Base-by-base conservation (phyloP, 2,113 vertebrate genomes). In the Calyptomena viridis region DNA sequence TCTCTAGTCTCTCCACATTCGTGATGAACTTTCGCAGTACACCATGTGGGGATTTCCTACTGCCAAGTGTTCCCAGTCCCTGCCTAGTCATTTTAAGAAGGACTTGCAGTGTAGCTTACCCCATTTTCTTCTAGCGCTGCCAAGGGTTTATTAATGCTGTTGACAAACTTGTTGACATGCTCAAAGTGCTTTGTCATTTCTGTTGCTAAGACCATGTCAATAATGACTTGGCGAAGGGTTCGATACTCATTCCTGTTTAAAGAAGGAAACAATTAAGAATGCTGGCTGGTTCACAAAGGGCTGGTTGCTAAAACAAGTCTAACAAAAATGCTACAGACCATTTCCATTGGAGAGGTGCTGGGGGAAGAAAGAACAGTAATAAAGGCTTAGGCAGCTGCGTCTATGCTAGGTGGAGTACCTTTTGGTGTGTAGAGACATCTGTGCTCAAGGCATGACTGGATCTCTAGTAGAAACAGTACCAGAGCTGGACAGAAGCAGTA, bases 131-230 rank as follows among this genome's bases (percentile, higher is more conserved):
- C 99, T 80, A 99, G 95, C 1, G 98, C 98, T 76, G 98, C 98
- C 98, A 99, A 97, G 5, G 99, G 99, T 96, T 99, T 99, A 95
- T 99, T 99, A 98, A 99, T 99, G 97, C 99, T 99, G 98, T 99
- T 99, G 97, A 99, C 98, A 97, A 99, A 99, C 94, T 99, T 99
- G 98, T 99, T 99, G 97, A 99, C 99, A 5, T 99, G 99, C 95
- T 99, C 99, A 63, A 99, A 99, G 98, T 99, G 99, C 98, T 99
- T 99, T 85, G 99, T 99, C 99, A 99, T 99, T 97, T 99, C 99
- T 28, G 99, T 99, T 68, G 99, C 99, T 62, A 99, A 97, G 94
- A 99, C 99, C 99, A 99, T 99, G 96, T 99, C 99, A 40, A 99
- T 99, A 88, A 99, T 98, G 56, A 98, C 98, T 97, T 99, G 99